These are phyloP conservation scores for Acanthurus tractus DNA, from an alignment of 2,797 vertebrate genomes.

Conservation along the genomic window DNA sequence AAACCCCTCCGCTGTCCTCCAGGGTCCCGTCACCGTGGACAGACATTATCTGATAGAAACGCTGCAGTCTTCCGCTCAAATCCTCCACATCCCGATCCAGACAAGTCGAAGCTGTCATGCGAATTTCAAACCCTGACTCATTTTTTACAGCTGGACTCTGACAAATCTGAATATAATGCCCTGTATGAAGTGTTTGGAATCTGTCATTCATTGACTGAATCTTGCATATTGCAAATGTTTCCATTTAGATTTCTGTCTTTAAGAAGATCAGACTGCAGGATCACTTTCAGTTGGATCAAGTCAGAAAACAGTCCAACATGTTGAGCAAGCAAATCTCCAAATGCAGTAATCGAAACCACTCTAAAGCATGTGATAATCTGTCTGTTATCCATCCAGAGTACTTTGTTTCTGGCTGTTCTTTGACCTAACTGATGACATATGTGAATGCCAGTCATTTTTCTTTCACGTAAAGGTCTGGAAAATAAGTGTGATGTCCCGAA, in stretches of 20 bases:
- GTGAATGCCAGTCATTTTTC: background rate
- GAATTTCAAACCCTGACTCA: background rate
- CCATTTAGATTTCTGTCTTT: background rate
- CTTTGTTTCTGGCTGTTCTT: background rate
- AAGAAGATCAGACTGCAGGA: background rate
- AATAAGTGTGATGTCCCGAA: too few relatives aligned
- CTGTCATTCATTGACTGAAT: too few relatives aligned
- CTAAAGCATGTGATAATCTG: background rate
- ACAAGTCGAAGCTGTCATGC: background rate
- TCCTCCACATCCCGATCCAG: background rate
- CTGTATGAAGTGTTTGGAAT: background rate
- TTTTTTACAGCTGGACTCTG: conserved; percentile 10
- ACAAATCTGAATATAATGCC: background rate
- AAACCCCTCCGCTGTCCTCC: background rate
- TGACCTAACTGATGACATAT: background rate
- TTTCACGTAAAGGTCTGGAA: too few relatives aligned
- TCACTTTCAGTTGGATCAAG: background rate
- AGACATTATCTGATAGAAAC: background rate
- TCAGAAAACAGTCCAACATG: too few relatives aligned
- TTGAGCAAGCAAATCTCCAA: background rate
- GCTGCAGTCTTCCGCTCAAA: background rate
- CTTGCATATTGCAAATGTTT: background rate
- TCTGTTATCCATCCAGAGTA: background rate
- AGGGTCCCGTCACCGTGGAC: background rate
- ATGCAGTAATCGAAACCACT: background rate